Base-by-base conservation (phyloP, 1,140 invertebrate species). In the Gryllus bimaculatus region DNA sequence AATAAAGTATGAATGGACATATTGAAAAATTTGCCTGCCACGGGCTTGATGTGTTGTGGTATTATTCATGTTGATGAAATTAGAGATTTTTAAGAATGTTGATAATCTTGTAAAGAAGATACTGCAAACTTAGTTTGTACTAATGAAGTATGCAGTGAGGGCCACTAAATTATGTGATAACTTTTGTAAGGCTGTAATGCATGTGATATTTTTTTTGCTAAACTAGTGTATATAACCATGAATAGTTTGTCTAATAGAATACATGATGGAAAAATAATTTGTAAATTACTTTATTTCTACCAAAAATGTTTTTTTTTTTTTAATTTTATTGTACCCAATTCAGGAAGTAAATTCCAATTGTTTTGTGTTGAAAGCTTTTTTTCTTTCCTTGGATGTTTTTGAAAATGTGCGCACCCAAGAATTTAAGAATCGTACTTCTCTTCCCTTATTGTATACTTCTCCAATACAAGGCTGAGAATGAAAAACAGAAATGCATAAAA, bases 161-260 rank as follows among this genome's bases (percentile, higher is more conserved):
- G n/a, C 76, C 48, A 54, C 18, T 48, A 48, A 18, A 48, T 20
- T 77, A 18, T 77, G 76, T 77, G 76, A 77, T 77, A 77, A 48
- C 48, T 77, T 77, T 77, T 77, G 76, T 47, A 54, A 77, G 48
- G 21, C 48, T 77, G 76, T 77, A 10, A 77, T 49, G 76, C 12
- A 76, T 76, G 76, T 76, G 76, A 76, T 76, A 76, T 76, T 76
- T 76, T 77, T 48, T 76, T 13, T 48, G 75, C 54, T 66, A 66
- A 13, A 18, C 54, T 66, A 66, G 54, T 66, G 54, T 66, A 66
- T 66, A 66, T 66, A 66, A 66, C 54, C 54, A 66, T 13, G 54
- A 66, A 66, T 66, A 66, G 54, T 66, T 66, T 66, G 54, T 66
- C 54, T 66, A 66, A 66, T 66, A 66, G 54, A 66, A 66, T 13